phyloP scores from a whole-genome alignment of 2,888 invertebrate genomes.

The Trichopoda pennipes region DNA sequence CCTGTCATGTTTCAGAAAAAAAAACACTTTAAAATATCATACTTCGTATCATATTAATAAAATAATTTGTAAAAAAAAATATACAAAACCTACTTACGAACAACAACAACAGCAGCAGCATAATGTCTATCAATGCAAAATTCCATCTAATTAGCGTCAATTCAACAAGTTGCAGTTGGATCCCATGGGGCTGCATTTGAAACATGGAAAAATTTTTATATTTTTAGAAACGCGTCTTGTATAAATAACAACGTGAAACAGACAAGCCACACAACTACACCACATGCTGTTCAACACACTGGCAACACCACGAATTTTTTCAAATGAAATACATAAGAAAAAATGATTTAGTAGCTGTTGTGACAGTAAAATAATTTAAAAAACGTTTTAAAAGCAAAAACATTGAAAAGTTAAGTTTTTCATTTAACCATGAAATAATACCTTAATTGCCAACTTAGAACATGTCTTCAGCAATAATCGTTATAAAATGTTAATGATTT shows the following conservation, averaged over 20 bases:
- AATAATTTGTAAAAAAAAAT: slow-evolving; percentile 8
- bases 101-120: slow-evolving; percentile 23
- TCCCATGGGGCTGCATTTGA: slow-evolving; percentile 49
- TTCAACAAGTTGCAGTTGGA: slow-evolving; percentile 63
- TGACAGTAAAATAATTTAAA: slow-evolving; percentile 40
- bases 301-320: slow-evolving; percentile 22
- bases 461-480: slow-evolving; percentile 33
- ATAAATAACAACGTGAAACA: slow-evolving; percentile 46
- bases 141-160: slow-evolving; percentile 65
- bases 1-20: neutral
- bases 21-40: slow-evolving; percentile 48
- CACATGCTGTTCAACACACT: slow-evolving; percentile 21
- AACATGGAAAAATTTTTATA: slow-evolving; percentile 11
- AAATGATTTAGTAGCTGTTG: slow-evolving; percentile 61
- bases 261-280: slow-evolving; percentile 27
- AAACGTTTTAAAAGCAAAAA: neutral
- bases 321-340: slow-evolving; percentile 11
- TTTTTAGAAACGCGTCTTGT: slow-evolving; percentile 14
- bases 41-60: slow-evolving; percentile 9
- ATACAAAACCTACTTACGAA: slow-evolving; percentile 3
- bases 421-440: slow-evolving; percentile 43
- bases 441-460: slow-evolving; percentile 52
- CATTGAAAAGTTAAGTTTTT: neutral
- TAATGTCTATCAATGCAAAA: slow-evolving; percentile 39
- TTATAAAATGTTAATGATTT: slow-evolving; percentile 22